These are phyloP conservation scores for Otis tarda DNA, from an alignment of 2,113 vertebrate species.

Conservation along the genomic window DNA sequence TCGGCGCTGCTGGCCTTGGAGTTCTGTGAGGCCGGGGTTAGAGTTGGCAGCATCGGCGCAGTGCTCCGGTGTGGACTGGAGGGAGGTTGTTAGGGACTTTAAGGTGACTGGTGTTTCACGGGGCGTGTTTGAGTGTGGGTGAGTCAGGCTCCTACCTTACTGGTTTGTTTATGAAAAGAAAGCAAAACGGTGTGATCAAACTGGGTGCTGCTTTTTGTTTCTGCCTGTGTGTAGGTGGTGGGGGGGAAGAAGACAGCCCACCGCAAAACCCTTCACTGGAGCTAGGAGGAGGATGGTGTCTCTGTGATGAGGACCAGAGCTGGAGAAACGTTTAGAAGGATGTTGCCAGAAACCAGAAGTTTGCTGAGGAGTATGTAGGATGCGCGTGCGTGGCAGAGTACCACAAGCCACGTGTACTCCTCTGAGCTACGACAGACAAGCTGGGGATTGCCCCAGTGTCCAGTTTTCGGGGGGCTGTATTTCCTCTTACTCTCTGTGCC, in stretches of 20 bases:
- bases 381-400: background rate
- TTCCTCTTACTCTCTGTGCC: background rate
- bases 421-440: background rate
- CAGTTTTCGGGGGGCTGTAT: background rate
- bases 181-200: background rate
- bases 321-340: background rate
- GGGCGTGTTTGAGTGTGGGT: background rate
- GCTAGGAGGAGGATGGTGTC: background rate
- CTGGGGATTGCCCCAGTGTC: background rate
- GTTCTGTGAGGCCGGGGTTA: background rate
- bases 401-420: rapidly evolving
- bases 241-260: background rate
- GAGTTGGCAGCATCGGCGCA: rapidly evolving
- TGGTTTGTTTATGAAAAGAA: background rate
- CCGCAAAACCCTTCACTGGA: background rate
- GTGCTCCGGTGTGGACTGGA: background rate
- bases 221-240: background rate
- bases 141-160: background rate
- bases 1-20: background rate
- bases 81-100: background rate
- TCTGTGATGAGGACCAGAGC: background rate
- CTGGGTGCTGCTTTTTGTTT: background rate
- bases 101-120: background rate
- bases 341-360: background rate
- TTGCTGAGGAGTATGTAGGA: background rate